phyloP scores from a whole-genome alignment of 2,888 invertebrate species.

The Papilio demoleus region DNA sequence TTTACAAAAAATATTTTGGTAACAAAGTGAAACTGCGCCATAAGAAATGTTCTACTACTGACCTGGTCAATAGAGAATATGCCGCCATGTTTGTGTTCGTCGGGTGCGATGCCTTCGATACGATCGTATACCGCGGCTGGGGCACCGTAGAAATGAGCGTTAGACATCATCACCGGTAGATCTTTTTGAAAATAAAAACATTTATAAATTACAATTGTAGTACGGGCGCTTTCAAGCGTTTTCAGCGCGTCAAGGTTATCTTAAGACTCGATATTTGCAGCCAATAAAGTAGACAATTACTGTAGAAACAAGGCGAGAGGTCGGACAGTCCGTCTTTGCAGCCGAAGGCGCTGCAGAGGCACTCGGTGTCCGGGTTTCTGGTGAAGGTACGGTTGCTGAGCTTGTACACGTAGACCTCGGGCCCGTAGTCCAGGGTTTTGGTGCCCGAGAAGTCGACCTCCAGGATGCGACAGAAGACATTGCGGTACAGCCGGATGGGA shows the following conservation, averaged over 20 bases:
- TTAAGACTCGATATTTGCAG: not conserved
- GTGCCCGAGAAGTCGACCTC: constrained; percentile 63
- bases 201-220: too few species aligned
- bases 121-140: constrained; percentile 82
- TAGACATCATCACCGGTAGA: constrained; percentile 87
- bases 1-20: not conserved
- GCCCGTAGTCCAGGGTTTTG: constrained; percentile 67
- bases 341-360: constrained; percentile 82
- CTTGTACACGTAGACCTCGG: constrained; percentile 84
- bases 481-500: constrained; percentile 86
- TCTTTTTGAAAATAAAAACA: constrained; percentile 60
- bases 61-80: constrained; percentile 85
- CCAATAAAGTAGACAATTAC: constrained; percentile 64
- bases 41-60: constrained; percentile 47
- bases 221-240: too few species aligned
- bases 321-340: constrained; percentile 86
- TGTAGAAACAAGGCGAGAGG: constrained; percentile 88
- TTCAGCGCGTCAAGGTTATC: too few species aligned
- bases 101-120: constrained; percentile 84
- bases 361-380: constrained; percentile 84
- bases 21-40: not conserved
- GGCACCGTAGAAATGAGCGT: constrained; percentile 83
- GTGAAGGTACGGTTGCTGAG: constrained; percentile 85
- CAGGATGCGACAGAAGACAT: constrained; percentile 89
- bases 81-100: constrained; percentile 64